Base-by-base conservation (phyloP, 2,113 vertebrate species). In the Ageneiosus marmoratus region DNA sequence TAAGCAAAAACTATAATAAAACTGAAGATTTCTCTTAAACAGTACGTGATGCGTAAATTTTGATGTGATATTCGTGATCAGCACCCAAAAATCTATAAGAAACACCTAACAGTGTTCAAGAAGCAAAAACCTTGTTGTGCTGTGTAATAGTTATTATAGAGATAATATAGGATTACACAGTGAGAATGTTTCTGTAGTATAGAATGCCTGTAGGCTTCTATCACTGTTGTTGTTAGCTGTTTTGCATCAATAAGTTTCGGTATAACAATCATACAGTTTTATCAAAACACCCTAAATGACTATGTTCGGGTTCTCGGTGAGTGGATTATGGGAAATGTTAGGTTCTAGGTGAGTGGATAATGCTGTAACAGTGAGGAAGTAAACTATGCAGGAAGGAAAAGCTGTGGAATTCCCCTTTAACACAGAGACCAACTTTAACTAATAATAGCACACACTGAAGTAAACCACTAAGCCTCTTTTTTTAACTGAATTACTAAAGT, bases 391-490 rank as follows among this genome's bases (percentile, higher is more conserved):
- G 18, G 18, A 34, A 75, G 3, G 8, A 32, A 74, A 74, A 9
- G 27, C n/a, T 53, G 48, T 2, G 72, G 44, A 74, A 32, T 51
- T 51, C 48, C 72, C 72, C 27, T 51, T 41, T 70, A 81, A 72
- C 18, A 22, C 18, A 1, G 20, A 32, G 53, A 81, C 37, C 27
- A 58, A 37, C 34, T 70, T 32, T 24, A 82, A 58, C 69, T 46
- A 50, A 62, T 72, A 74, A 74, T 32, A 62, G 69, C 27, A 69
- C 10, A 41, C 48, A 41, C 24, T 37, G 44, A 70, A 80, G 29
- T n/a, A 67, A 80, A 70, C 79, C 22, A 56, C 63, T 18, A 9
- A 55, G 9, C 65, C 12, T 67, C 32, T 46, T 69, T 65, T 32
- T 22, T 37, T 51, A 53, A 69, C 63, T 56, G 79, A 34, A 70